A percentile compares a stretch with the other conserved stretches of the same genome.
phyloP scores from a whole-genome alignment of 2,113 vertebrate species.

The Amblyopsis rosae region DNA sequence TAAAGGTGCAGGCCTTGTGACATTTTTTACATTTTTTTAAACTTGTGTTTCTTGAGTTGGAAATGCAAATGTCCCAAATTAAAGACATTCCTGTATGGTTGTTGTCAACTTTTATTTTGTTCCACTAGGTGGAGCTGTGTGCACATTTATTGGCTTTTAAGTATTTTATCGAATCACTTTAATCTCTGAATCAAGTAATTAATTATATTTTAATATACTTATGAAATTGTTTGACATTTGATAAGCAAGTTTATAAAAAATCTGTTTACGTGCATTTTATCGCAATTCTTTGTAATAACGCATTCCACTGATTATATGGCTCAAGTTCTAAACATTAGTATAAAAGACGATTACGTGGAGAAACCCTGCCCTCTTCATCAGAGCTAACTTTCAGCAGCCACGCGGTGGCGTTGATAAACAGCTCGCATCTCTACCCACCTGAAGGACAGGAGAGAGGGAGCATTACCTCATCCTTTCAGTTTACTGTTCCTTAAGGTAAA shows the following conservation, averaged over 20 bases:
- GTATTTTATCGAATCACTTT: background rate
- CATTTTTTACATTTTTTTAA: background rate
- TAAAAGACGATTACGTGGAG: background rate
- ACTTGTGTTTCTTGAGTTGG: background rate
- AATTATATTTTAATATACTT: background rate
- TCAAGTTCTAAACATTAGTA: background rate
- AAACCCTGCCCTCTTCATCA: background rate
- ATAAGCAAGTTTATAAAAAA: no score
- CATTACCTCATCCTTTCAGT: slow-evolving; percentile 74
- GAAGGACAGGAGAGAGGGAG: slow-evolving; percentile 70
- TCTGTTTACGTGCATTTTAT: no score
- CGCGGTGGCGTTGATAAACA: slow-evolving; percentile 55
- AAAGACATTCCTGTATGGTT: background rate
- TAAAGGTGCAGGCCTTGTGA: slow-evolving; percentile 5
- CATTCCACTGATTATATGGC: background rate
- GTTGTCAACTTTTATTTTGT: background rate
- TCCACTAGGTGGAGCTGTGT: slow-evolving; percentile 54
- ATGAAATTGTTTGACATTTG: no score
- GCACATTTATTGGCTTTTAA: slow-evolving; percentile 7
- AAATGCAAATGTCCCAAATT: background rate
- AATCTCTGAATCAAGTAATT: background rate
- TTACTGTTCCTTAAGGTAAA: slow-evolving; percentile 73
- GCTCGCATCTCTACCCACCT: slow-evolving; percentile 64
- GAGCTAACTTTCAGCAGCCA: slow-evolving; percentile 24
- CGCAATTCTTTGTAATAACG: no score